phyloP scores from a whole-genome alignment of 2,888 invertebrate species.

The Drosophila demipolita region DNA sequence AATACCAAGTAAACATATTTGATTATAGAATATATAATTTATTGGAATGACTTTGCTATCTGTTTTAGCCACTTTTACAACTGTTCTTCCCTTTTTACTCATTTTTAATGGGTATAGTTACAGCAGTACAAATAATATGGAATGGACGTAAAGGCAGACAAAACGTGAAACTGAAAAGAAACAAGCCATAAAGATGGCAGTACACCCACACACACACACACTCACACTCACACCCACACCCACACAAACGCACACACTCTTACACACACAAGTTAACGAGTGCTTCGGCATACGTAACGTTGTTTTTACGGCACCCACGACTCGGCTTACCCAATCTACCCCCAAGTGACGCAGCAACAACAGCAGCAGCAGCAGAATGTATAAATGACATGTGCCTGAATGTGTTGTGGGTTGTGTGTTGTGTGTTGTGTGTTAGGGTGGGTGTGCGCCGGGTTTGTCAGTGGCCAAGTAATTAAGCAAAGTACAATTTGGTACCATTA shows the following conservation, averaged over 20 bases:
- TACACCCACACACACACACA: slow-evolving; percentile 24
- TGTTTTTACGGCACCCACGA: slow-evolving; percentile 76
- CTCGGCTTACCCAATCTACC: slow-evolving; percentile 36
- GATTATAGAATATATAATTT: background rate
- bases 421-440: slow-evolving; percentile 7
- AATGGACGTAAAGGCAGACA: slow-evolving; percentile 49
- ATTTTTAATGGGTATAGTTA: slow-evolving; percentile 1
- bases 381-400: slow-evolving; percentile 61
- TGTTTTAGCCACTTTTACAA: background rate
- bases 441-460: slow-evolving; percentile 55
- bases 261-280: slow-evolving; percentile 63
- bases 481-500: slow-evolving; percentile 82
- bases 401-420: slow-evolving; percentile 21
- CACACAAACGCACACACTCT: slow-evolving; percentile 18
- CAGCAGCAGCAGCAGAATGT: slow-evolving; percentile 16
- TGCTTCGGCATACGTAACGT: slow-evolving; percentile 58
- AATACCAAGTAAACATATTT: background rate
- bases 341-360: background rate
- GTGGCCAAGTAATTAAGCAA: slow-evolving; percentile 82
- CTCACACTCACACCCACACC: slow-evolving; percentile 17
- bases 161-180: slow-evolving; percentile 62
- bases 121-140: slow-evolving; percentile 20
- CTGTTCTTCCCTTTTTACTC: background rate
- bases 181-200: slow-evolving; percentile 69
- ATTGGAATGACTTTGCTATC: background rate